These are phyloP conservation scores for Lissonota sp. DNA, from an alignment of 2,888 invertebrate genomes.

Conservation along the genomic window DNA sequence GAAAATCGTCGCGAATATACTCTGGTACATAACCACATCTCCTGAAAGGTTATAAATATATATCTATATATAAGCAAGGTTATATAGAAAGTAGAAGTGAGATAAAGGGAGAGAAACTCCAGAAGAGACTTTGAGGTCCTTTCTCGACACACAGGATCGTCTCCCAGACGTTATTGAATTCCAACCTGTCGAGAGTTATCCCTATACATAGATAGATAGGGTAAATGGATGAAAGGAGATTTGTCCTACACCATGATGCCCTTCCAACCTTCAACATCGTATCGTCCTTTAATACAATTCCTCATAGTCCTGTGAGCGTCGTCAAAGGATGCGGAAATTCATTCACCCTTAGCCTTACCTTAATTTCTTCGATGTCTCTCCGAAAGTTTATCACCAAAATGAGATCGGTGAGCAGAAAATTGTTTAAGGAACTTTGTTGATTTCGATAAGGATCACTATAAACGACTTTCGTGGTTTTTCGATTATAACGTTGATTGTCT, in stretches of 20 bases:
- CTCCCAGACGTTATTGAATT: slow-evolving; percentile 62
- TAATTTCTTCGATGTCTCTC: slow-evolving; percentile 1
- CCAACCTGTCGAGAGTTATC: slow-evolving; percentile 59
- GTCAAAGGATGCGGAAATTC: not conserved
- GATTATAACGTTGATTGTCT: not conserved
- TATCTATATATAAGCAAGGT: not conserved
- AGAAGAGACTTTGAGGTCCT: slow-evolving; percentile 30
- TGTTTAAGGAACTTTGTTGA: not conserved
- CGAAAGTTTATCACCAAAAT: slow-evolving; percentile 25
- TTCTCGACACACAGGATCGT: slow-evolving; percentile 32
- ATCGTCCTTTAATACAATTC: slow-evolving; percentile 36
- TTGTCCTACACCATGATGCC: slow-evolving; percentile 19
- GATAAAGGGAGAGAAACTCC: slow-evolving; percentile 17
- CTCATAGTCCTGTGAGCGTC: not conserved
- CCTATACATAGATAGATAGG: slow-evolving; percentile 43
- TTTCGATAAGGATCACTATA: not conserved
- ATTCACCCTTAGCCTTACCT: not conserved
- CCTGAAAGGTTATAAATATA: not conserved
- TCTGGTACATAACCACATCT: not conserved
- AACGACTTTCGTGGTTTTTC: not conserved
- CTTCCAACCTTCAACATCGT: slow-evolving; percentile 4
- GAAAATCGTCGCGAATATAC: slow-evolving; percentile 28
- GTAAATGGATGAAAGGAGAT: slow-evolving; percentile 57
- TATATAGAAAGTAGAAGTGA: not conserved
- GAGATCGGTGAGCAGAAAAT: slow-evolving; percentile 15